phyloP scores from a whole-genome alignment of 2,797 vertebrate species.

The Phylloscopus collybita region DNA sequence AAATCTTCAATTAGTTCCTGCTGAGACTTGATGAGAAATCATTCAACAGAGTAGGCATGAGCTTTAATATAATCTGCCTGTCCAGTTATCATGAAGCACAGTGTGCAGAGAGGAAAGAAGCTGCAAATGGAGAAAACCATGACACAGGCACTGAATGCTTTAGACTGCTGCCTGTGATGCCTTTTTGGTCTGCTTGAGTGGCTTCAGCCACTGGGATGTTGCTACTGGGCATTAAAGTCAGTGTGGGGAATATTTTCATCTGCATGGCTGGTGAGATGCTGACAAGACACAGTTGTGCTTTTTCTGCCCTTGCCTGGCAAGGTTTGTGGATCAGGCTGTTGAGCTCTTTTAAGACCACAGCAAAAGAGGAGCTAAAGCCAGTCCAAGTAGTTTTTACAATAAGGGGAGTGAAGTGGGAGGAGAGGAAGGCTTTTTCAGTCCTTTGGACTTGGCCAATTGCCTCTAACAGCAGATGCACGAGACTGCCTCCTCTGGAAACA shows the following conservation, averaged over 20 bases:
- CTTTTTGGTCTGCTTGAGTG: neutral
- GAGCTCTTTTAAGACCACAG: neutral
- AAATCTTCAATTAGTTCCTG: conserved; percentile 58
- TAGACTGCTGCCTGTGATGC: neutral
- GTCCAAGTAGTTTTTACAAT: neutral
- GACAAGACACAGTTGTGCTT: neutral
- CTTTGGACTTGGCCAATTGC: neutral
- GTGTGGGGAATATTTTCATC: neutral
- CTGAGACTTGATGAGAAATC: conserved; percentile 56
- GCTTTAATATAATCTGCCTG: conserved; percentile 5
- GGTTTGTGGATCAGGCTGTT: neutral
- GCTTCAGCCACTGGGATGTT: neutral
- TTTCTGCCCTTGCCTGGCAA: neutral
- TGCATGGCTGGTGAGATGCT: neutral
- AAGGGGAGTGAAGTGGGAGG: neutral
- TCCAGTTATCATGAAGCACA: neutral
- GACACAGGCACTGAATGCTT: neutral
- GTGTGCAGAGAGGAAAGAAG: neutral
- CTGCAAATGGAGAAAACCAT: neutral
- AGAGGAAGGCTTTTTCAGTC: neutral
- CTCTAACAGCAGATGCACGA: neutral
- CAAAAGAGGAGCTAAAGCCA: neutral
- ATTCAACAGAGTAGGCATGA: conserved; percentile 23
- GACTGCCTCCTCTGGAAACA: neutral
- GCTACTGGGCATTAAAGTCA: neutral